Percentiles rank a stretch among this genome's conserved stretches.
Conservation (phyloP, 2,797 vertebrate species). For the Saxicola maurus region DNA sequence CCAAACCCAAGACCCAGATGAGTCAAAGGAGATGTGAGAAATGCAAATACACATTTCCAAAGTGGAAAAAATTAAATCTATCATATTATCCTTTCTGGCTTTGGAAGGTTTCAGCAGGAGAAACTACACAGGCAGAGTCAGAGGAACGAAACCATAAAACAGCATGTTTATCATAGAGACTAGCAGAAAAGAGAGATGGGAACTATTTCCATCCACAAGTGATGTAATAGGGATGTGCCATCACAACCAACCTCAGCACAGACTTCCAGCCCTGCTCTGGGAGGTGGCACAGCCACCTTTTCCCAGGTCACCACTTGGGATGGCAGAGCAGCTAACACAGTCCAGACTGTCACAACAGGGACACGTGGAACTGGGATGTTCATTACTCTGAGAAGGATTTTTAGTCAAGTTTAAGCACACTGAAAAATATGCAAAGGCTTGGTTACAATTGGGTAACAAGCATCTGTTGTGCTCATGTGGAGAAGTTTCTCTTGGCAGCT, state of each 20-base stretch:
- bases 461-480: background rate
- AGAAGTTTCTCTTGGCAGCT: background rate
- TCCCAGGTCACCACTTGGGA: background rate
- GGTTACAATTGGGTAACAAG: rapidly evolving
- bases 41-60: background rate
- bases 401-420: background rate
- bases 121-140: background rate
- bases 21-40: background rate
- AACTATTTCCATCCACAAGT: background rate
- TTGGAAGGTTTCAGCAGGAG: background rate
- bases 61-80: background rate
- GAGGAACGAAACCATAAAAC: background rate
- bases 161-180: background rate
- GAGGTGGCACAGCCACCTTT: background rate
- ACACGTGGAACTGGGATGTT: background rate
- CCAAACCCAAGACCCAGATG: background rate
- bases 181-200: background rate
- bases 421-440: background rate
- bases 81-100: background rate
- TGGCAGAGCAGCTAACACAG: background rate
- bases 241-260: background rate
- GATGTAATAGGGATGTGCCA: background rate
- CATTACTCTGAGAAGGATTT: background rate
- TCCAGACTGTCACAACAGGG: background rate
- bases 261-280: background rate